Conservation (phyloP, 1,140 invertebrate species). For the Nilaparvata lugens region DNA sequence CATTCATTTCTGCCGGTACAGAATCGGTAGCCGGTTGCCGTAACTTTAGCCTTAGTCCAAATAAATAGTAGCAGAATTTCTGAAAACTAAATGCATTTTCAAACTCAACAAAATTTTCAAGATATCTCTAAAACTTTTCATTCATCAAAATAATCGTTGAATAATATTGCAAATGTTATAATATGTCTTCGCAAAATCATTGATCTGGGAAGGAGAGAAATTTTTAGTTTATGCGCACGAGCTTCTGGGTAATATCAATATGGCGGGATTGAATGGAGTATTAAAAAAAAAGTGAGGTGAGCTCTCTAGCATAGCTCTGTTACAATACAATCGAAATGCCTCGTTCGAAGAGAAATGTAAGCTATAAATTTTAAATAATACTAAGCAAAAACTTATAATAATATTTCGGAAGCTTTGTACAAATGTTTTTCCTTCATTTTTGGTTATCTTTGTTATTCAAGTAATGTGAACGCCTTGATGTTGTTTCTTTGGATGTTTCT, state of each 20-base stretch:
- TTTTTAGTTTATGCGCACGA: too few relatives aligned
- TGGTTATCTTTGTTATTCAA: background rate
- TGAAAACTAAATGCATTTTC: too few relatives aligned
- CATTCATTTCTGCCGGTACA: too few relatives aligned
- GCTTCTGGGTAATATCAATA: constrained; percentile 23
- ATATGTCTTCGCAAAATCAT: too few relatives aligned
- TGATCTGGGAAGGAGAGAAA: too few relatives aligned
- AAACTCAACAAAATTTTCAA: too few relatives aligned
- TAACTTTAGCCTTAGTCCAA: too few relatives aligned
- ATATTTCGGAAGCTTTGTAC: background rate
- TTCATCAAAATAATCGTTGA: too few relatives aligned
- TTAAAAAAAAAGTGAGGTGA: constrained; percentile 15
- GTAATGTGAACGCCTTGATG: background rate
- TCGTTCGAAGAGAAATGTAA: constrained; percentile 23
- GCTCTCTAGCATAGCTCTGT: constrained; percentile 6
- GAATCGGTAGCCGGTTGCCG: too few relatives aligned
- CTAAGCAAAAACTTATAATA: background rate
- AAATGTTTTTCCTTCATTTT: background rate
- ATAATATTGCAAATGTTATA: too few relatives aligned
- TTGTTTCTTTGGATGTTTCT: constrained; percentile 2
- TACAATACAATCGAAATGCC: constrained; percentile 21
- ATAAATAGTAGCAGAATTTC: too few relatives aligned
- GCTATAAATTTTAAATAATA: constrained; percentile 1
- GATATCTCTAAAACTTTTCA: too few relatives aligned
- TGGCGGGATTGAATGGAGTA: constrained; percentile 22